phyloP scores from a whole-genome alignment of 2,888 invertebrate species.

The Drosophila kambysellisi region DNA sequence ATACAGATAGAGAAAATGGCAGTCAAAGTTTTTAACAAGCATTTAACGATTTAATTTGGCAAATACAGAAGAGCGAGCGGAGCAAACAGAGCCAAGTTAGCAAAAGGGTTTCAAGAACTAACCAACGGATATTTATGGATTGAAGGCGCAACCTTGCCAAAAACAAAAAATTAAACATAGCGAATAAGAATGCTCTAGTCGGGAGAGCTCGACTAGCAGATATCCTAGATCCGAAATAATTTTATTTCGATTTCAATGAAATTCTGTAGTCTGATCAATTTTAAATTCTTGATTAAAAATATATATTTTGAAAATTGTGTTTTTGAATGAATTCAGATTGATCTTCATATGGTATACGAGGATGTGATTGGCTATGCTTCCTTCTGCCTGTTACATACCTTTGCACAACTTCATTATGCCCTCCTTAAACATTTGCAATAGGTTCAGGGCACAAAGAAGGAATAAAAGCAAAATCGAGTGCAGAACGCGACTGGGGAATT shows the following conservation, averaged over 20 bases:
- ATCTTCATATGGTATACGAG: neutral
- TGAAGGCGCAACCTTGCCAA: conserved; percentile 81
- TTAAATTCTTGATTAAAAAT: neutral
- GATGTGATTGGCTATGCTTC: neutral
- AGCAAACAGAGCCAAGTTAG: conserved; percentile 34
- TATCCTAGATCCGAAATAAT: neutral
- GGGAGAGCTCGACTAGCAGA: neutral
- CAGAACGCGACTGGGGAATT: conserved; percentile 70
- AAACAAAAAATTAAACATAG: conserved; percentile 16
- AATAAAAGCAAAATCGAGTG: conserved; percentile 17
- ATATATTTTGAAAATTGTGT: neutral
- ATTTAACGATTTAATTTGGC: conserved; percentile 81
- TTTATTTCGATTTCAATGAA: neutral
- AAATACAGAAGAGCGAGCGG: conserved; percentile 55
- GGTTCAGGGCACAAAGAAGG: neutral
- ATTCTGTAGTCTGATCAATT: neutral
- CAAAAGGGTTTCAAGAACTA: conserved; percentile 59
- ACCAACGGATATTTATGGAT: conserved; percentile 77
- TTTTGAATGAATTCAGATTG: neutral
- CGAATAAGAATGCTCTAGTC: neutral
- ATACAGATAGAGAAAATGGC: conserved; percentile 57
- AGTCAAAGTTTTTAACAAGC: conserved; percentile 82
- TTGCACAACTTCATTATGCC: neutral
- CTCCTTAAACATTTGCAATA: neutral
- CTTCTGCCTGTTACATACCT: neutral